phyloP scores from a whole-genome alignment of 2,797 vertebrate genomes.

The Rallus crepitans region DNA sequence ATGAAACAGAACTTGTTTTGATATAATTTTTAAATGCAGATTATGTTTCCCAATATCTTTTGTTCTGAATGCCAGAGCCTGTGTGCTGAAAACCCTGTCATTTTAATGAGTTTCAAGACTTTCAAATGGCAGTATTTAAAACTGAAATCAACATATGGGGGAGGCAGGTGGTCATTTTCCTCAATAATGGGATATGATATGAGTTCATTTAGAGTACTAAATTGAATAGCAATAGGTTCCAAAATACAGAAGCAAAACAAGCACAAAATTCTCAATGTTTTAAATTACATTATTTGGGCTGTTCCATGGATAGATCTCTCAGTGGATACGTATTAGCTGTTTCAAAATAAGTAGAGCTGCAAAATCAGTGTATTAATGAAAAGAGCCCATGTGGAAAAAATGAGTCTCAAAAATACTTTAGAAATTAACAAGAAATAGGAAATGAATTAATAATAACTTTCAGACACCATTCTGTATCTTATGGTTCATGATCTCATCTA shows the following conservation, averaged over 20 bases:
- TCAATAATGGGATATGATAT: slow-evolving; percentile 69
- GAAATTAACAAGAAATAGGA: slow-evolving; percentile 16
- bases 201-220: slow-evolving; percentile 74
- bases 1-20: neutral
- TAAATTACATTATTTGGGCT: slow-evolving; percentile 42
- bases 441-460: slow-evolving; percentile 13
- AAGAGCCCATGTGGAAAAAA: neutral
- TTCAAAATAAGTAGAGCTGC: slow-evolving; percentile 2
- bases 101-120: slow-evolving; percentile 63
- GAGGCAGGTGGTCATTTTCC: slow-evolving; percentile 77
- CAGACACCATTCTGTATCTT: neutral
- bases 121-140: slow-evolving; percentile 72
- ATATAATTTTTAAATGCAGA: neutral
- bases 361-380: neutral
- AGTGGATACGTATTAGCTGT: neutral
- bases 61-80: neutral
- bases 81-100: neutral
- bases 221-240: slow-evolving; percentile 70
- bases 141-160: slow-evolving; percentile 74
- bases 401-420: neutral
- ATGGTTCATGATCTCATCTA: neutral
- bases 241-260: slow-evolving; percentile 57
- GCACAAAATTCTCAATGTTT: slow-evolving; percentile 16
- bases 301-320: neutral
- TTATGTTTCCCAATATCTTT: neutral